Base-by-base conservation (phyloP, 2,888 invertebrate genomes). In the Apoderus coryli region DNA sequence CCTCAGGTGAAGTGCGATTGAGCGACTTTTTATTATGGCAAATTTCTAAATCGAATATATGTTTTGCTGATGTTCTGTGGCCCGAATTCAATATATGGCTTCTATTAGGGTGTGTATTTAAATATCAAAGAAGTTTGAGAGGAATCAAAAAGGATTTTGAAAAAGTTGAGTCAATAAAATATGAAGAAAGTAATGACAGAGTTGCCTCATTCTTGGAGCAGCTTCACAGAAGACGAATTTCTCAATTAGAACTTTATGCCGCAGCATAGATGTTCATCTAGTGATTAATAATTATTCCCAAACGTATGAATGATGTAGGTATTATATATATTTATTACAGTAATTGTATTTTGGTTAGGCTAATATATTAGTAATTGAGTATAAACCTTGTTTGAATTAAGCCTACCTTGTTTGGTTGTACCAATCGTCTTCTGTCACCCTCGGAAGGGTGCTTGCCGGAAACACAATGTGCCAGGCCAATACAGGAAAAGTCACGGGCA, bases 81-180 rank as follows among this genome's bases (percentile, higher is more conserved):
- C 98, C 98, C 2, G 93, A 93, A 52, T 90, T 96, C 51, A 76
- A 73, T 24, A 70, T 90, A 36, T 95, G 90, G 89, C 80, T 93
- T 58, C 69, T 98, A 29, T 61, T 93, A 40, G 69, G 66, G 11
- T 85, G 84, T 14, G 69, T 98, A 36, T 73, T 95, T 46, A 73
- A 80, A 46, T 98, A 84, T 57, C 96, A 98, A 60, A 65, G 71
- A 24, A 58, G 56, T 46, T 57, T 54, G 34, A 33, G 32, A 24
- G 37, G 40, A 37, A 43, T 53, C 13, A 44, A 46, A 28, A 34
- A 37, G 7, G n/a, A n/a, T n/a, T 47, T 50, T 7, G 32, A 35
- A 22, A 28, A 22, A 29, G 32, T 15, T 31, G 29, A 19, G 16
- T 25, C 26, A 14, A 32, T 14, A 12, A 29, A 16, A 19, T n/a